Percentiles rank a stretch among this genome's conserved stretches.
Evolutionary conservation across 1,140 invertebrate genomes (phyloP).

Genomic region (Monomorium pharaonis): DNA sequence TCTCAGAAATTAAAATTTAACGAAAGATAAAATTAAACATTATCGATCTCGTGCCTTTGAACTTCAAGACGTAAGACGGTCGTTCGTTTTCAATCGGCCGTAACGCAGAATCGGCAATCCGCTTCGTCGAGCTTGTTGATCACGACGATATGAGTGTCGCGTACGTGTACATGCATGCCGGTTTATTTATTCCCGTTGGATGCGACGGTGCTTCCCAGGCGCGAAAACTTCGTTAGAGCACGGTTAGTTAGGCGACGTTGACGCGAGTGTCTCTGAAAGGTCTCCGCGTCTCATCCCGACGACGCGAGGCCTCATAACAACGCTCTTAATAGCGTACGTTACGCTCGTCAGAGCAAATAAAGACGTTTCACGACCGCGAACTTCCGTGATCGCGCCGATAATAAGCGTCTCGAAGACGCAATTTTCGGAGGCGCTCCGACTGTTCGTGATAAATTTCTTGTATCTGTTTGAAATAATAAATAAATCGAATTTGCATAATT

Average conservation of each 20-base stretch:
- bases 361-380: conserved; percentile 2
- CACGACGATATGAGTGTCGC: background rate
- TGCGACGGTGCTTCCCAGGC: background rate
- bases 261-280: conserved; percentile 34
- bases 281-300: background rate
- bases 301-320: conserved; percentile 4
- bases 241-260: conserved; percentile 37
- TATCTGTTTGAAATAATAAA: no score
- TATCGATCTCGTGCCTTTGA: background rate
- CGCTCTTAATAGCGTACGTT: conserved; percentile 31
- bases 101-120: background rate
- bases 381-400: conserved; percentile 6
- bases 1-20: background rate
- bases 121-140: background rate
- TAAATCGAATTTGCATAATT: background rate
- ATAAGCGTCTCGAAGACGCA: background rate
- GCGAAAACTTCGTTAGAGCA: conserved; percentile 21
- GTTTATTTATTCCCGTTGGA: conserved; percentile 31
- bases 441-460: background rate
- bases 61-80: background rate
- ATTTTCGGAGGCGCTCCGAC: background rate
- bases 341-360: conserved; percentile 21
- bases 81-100: background rate
- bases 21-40: background rate
- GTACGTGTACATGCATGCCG: no score